Percentiles rank a stretch among this genome's conserved stretches.
Evolutionary conservation across 1,140 invertebrate genomes (phyloP).

Genomic region (Apis laboriosa): DNA sequence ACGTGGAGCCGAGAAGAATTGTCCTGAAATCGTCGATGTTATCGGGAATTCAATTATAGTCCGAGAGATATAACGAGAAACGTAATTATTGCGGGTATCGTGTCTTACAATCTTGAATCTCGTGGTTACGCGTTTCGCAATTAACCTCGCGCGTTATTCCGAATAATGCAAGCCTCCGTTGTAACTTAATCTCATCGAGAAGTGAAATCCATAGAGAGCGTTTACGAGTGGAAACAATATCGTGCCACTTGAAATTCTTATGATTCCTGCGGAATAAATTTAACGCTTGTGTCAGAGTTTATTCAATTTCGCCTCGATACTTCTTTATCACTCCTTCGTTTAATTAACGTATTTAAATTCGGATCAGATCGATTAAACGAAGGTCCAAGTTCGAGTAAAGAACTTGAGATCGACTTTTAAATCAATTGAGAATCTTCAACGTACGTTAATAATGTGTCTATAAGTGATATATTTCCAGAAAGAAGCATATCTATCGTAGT

Average conservation of each 20-base stretch:
- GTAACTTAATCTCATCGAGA: slow-evolving; percentile 18
- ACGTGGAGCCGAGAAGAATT: slow-evolving; percentile 13
- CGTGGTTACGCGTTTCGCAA: slow-evolving; percentile 49
- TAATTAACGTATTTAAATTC: too few species aligned
- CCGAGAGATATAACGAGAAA: slow-evolving; percentile 48
- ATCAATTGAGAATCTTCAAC: too few species aligned
- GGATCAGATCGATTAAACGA: too few species aligned
- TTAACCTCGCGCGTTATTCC: slow-evolving; percentile 38
- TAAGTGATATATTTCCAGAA: too few species aligned
- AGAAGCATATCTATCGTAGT: too few species aligned
- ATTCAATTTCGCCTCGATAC: background rate
- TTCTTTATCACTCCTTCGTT: too few species aligned
- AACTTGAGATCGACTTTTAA: too few species aligned
- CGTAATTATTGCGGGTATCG: slow-evolving; percentile 57
- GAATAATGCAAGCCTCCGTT: slow-evolving; percentile 12
- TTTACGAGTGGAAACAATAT: background rate
- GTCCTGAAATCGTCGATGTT: slow-evolving; percentile 9
- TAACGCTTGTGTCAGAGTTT: background rate
- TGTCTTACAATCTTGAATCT: slow-evolving; percentile 39
- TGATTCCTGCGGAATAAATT: background rate
- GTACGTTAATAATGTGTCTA: too few species aligned
- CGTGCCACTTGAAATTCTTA: background rate
- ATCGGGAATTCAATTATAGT: slow-evolving; percentile 60
- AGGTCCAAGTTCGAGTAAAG: too few species aligned
- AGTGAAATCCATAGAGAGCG: background rate